These are phyloP conservation scores for Eospalax fontanierii DNA, from an alignment of 2,797 vertebrate genomes.

Conservation along the genomic window DNA sequence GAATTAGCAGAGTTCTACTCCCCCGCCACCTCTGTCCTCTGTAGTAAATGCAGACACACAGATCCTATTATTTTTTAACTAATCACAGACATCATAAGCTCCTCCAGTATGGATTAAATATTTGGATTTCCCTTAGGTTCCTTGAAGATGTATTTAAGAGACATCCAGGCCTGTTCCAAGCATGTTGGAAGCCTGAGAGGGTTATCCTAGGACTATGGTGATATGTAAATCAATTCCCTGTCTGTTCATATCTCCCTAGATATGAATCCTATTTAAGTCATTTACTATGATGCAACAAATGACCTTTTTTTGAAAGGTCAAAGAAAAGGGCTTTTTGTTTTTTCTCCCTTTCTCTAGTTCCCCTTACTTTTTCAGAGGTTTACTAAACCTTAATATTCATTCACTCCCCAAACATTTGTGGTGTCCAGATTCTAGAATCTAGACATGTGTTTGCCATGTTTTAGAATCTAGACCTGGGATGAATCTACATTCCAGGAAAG, in stretches of 20 bases:
- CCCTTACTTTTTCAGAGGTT: neutral
- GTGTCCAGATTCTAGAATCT: constrained; percentile 3
- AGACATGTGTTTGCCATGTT: neutral
- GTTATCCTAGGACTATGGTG: neutral
- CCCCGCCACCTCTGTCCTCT: too few relatives aligned
- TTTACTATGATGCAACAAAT: neutral
- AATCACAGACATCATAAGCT: neutral
- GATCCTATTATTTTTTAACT: constrained; percentile 40
- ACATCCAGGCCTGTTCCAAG: constrained; percentile 25
- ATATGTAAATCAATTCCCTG: neutral
- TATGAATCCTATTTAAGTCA: constrained; percentile 27
- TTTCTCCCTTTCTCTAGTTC: neutral
- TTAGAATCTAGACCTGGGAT: neutral
- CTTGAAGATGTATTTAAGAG: constrained; percentile 46
- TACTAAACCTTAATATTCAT: neutral
- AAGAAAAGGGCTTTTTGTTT: neutral
- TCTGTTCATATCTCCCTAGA: neutral
- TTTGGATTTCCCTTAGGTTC: constrained; percentile 43
- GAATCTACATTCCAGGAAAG: neutral
- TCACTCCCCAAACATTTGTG: neutral
- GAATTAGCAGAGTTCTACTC: neutral
- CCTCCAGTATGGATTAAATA: neutral
- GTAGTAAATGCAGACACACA: neutral
- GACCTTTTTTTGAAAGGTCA: neutral
- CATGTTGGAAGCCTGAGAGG: neutral